These are phyloP conservation scores for Corythucha ciliata DNA, from an alignment of 2,888 invertebrate species.

Conservation along the genomic window DNA sequence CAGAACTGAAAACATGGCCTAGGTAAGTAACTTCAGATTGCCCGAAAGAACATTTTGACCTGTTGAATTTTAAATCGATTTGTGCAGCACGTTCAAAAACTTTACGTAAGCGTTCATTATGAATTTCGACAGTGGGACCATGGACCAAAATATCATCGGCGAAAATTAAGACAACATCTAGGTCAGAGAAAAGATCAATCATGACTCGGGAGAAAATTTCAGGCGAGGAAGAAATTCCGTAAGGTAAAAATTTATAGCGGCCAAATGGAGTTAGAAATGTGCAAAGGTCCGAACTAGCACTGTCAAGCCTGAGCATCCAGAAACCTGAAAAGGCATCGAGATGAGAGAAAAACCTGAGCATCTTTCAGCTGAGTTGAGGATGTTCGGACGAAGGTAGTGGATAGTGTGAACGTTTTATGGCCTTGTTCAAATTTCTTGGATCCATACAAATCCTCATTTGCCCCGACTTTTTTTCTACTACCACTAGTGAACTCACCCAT, in stretches of 20 bases:
- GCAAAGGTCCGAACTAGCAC: background rate
- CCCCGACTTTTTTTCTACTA: constrained; percentile 1
- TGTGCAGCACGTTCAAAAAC: constrained; percentile 4
- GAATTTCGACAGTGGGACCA: background rate
- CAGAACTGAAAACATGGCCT: background rate
- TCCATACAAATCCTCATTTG: constrained; percentile 10
- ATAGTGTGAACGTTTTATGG: constrained; percentile 3
- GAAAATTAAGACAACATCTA: constrained; percentile 10
- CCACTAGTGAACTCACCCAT: constrained; percentile 11
- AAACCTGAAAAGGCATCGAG: constrained; percentile 9
- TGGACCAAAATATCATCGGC: constrained; percentile 5
- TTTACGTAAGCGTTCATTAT: background rate
- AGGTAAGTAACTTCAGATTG: background rate
- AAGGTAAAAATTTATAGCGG: constrained; percentile 10
- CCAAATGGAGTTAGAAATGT: constrained; percentile 12
- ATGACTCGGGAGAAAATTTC: constrained; percentile 11
- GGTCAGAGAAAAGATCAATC: background rate
- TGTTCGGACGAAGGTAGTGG: constrained; percentile 7
- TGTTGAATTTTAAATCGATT: constrained; percentile 11
- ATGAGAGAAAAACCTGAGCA: background rate
- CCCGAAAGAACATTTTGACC: constrained; percentile 2
- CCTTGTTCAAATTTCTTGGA: constrained; percentile 10
- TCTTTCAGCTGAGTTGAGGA: constrained; percentile 1
- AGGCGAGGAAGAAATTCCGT: constrained; percentile 2
- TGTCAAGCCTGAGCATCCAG: constrained; percentile 1